These are phyloP conservation scores for Rhynchophorus ferrugineus DNA, from an alignment of 1,140 invertebrate species.

Conservation along the genomic window DNA sequence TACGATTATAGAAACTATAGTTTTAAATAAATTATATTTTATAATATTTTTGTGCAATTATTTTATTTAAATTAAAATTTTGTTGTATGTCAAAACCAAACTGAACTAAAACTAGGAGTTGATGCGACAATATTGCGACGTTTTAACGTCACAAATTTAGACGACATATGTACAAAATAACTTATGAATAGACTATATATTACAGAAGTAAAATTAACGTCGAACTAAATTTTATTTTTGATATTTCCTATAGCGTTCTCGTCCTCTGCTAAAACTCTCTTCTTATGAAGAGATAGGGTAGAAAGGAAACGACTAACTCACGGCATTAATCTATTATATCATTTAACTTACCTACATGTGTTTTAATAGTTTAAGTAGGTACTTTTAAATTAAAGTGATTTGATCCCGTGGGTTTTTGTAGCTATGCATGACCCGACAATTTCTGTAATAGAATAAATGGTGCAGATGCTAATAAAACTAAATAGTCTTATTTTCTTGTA, in stretches of 20 bases:
- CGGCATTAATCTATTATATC: slow-evolving; percentile 18
- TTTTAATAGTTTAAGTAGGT: slow-evolving; percentile 23
- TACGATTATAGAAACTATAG: no score
- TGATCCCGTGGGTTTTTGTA: neutral
- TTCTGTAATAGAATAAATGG: neutral
- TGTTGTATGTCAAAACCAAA: no score
- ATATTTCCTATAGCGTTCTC: neutral
- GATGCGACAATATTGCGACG: no score
- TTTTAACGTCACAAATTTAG: no score
- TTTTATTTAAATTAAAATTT: no score
- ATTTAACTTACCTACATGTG: slow-evolving; percentile 20
- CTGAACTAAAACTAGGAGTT: no score
- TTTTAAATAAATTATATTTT: no score
- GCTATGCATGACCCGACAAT: neutral
- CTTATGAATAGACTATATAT: no score
- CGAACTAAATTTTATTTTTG: no score
- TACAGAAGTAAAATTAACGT: no score
- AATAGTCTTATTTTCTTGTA: neutral
- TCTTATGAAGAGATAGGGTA: slow-evolving; percentile 6
- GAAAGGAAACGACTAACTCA: slow-evolving; percentile 19
- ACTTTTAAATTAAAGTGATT: slow-evolving; percentile 13
- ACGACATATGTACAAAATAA: no score
- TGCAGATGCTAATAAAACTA: neutral
- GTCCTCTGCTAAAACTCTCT: slow-evolving; percentile 14
- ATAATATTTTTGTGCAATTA: no score